Percentiles rank a stretch among this genome's conserved stretches.
Evolutionary conservation across 2,888 invertebrate species (phyloP).

Genomic region (Acrocyrtus sp.): DNA sequence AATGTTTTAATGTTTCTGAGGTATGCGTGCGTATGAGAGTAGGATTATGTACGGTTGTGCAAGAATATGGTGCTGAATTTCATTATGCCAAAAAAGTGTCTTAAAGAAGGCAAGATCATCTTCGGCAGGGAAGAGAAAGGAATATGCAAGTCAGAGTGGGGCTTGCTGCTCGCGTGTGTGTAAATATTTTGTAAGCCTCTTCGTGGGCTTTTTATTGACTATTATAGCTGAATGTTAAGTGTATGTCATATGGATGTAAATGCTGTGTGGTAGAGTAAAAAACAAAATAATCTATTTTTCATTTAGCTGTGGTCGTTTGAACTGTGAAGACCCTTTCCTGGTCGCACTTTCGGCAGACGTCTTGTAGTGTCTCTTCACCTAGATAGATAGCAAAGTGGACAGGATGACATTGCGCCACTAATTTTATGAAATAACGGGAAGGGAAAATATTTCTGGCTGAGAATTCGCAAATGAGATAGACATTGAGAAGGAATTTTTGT

Average conservation of each 20-base stretch:
- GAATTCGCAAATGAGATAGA: too few relatives aligned
- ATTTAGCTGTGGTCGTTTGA: slow-evolving; percentile 43
- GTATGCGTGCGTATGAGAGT: slow-evolving; percentile 23
- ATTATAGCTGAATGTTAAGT: slow-evolving; percentile 5
- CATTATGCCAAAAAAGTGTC: slow-evolving; percentile 22
- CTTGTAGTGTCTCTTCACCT: too few relatives aligned
- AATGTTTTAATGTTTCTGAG: slow-evolving; percentile 25
- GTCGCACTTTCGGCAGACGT: too few relatives aligned
- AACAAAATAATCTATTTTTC: slow-evolving; percentile 42
- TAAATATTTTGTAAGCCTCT: not conserved
- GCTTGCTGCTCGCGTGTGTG: slow-evolving; percentile 14
- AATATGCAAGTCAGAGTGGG: slow-evolving; percentile 33
- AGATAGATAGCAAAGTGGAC: too few relatives aligned
- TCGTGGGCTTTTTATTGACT: slow-evolving; percentile 18
- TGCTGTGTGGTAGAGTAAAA: too few relatives aligned
- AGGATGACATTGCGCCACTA: too few relatives aligned
- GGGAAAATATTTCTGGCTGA: too few relatives aligned
- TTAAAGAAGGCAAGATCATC: too few relatives aligned
- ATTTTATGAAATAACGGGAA: too few relatives aligned
- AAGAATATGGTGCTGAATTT: slow-evolving; percentile 15
- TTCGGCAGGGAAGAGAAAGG: slow-evolving; percentile 2
- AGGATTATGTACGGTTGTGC: not conserved
- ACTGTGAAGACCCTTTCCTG: slow-evolving; percentile 40
- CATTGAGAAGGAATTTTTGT: too few relatives aligned
- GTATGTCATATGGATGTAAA: not conserved